phyloP scores from a whole-genome alignment of 2,113 vertebrate genomes.

The Pangasianodon hypophthalmus region DNA sequence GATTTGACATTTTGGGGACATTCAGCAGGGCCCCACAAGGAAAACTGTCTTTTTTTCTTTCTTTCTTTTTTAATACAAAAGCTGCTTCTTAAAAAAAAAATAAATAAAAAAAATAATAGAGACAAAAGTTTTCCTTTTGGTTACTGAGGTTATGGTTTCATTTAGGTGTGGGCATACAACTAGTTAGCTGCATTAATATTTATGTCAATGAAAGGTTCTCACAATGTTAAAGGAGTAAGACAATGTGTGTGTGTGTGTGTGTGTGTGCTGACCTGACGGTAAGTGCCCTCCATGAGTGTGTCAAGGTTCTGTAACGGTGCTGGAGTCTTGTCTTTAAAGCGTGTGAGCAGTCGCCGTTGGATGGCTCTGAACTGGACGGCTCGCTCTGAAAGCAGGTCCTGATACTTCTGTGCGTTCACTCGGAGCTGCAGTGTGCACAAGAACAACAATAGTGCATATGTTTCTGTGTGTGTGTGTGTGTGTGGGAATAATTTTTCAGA shows the following conservation, averaged over 20 bases:
- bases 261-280: slow-evolving; percentile 83
- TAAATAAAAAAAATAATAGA: too few species aligned
- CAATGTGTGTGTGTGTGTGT: slow-evolving; percentile 5
- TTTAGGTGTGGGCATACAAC: too few species aligned
- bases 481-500: not conserved
- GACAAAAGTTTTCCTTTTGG: too few species aligned
- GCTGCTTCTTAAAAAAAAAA: too few species aligned
- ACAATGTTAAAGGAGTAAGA: too few species aligned
- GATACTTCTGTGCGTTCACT: slow-evolving; percentile 83
- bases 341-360: slow-evolving; percentile 87
- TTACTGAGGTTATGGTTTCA: too few species aligned
- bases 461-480: slow-evolving; percentile 13
- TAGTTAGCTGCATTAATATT: too few species aligned
- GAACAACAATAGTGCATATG: not conserved
- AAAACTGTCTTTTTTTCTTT: too few species aligned
- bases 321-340: slow-evolving; percentile 97
- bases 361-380: slow-evolving; percentile 95
- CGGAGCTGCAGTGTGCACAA: slow-evolving; percentile 77
- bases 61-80: too few species aligned
- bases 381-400: slow-evolving; percentile 88
- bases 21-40: too few species aligned
- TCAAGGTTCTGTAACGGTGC: slow-evolving; percentile 94
- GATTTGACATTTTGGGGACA: too few species aligned
- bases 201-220: too few species aligned
- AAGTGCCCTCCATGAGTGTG: slow-evolving; percentile 91